Evolutionary conservation across 2,797 vertebrate species (phyloP), one percentile per base, ranked within the genome.

Genomic region (Ctenopoma kingsleyae): DNA sequence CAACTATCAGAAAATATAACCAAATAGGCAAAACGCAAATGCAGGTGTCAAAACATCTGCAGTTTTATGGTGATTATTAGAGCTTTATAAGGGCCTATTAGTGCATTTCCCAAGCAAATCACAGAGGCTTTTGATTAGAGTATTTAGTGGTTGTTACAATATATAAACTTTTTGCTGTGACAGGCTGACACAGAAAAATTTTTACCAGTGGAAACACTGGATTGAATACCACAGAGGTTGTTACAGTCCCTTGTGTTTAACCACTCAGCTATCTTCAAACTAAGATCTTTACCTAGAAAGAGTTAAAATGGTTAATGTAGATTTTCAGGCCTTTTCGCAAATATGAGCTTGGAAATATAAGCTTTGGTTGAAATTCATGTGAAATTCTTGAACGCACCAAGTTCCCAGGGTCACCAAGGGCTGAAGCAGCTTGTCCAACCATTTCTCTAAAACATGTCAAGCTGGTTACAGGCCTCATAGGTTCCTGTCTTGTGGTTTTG

Each of bases 401-500:
- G 40, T 71, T 71, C 54, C 48, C 60, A 59, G 41, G 60, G 73
- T 70, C 43, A 53, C 22, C 15, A 15, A 41, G 55, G 53, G 32
- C 56, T 27, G 46, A 56, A 10, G 81, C 49, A 53, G 58, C 20
- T 69, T 67, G 53, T 69, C 43, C 52, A 44, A 71, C 55, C 55
- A 82, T 63, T 66, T 82, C 73, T 82, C 68, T 57, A 49, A 70
- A 88, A 83, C 64, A 85, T 76, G 70, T 72, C 67, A 72, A 79
- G 73, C 67, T 76, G 81, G 80, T 83, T 80, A 76, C 72, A 76
- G 76, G 90, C 78, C 81, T 87, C 64, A 62, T 27, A 57, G 81
- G 81, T 90, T 93, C 89, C 91, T 92, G 90, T 91, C 80, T 89
- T 92, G 90, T 84, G 91, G 92, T 81, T 89, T 81, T 86, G 92